These are phyloP conservation scores for Myotis davidii DNA, from an alignment of 2,113 vertebrate genomes.

Conservation along the genomic window DNA sequence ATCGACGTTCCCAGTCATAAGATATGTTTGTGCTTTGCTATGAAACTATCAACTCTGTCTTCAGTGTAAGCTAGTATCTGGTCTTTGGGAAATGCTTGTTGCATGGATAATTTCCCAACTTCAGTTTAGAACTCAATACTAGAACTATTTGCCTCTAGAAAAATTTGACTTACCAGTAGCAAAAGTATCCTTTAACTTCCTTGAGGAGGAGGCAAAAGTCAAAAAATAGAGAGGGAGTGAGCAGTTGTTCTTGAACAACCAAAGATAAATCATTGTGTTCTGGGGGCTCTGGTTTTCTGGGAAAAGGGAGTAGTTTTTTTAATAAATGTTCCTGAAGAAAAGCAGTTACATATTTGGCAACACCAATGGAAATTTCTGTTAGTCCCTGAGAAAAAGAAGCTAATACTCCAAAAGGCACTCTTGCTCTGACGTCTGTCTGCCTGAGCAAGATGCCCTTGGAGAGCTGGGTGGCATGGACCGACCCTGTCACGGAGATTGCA, in stretches of 20 bases:
- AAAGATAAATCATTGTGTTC: constrained; percentile 18
- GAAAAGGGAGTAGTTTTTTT: not conserved
- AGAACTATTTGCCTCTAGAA: not conserved
- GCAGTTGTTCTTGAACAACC: not conserved
- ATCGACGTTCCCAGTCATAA: not conserved
- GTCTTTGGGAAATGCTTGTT: constrained; percentile 3
- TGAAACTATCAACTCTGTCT: not conserved
- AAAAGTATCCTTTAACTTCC: not conserved
- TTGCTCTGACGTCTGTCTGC: not conserved
- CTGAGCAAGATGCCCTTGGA: not conserved
- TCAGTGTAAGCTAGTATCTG: not conserved
- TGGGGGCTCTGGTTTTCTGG: not conserved
- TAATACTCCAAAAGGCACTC: not conserved
- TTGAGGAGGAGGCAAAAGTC: not conserved
- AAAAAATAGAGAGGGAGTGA: not conserved
- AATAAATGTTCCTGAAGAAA: not conserved
- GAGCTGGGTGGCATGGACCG: not conserved
- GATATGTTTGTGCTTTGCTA: not conserved
- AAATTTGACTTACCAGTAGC: not conserved
- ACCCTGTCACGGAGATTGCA: not conserved
- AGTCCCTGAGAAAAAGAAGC: not conserved
- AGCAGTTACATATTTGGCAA: not conserved
- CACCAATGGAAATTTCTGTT: not conserved
- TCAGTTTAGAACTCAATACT: not conserved
- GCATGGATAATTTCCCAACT: not conserved